Evolutionary conservation across 2,113 vertebrate species (phyloP).

Genomic region (Otis tarda): DNA sequence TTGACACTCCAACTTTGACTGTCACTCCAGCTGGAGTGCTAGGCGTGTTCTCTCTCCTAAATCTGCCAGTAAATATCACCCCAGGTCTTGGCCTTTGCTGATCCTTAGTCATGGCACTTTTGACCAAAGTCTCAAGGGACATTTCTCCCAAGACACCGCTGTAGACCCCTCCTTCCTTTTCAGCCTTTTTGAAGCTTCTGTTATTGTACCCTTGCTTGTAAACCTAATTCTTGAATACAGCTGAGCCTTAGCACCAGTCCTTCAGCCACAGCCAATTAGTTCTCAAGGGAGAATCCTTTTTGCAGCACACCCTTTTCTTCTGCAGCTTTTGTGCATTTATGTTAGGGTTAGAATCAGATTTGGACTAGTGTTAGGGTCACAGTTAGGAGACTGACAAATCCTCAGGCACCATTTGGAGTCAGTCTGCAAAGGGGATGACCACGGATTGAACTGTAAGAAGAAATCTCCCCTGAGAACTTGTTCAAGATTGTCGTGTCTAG

Average conservation of each 20-base stretch:
- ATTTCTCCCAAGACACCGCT: neutral
- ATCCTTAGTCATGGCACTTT: neutral
- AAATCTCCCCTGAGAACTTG: neutral
- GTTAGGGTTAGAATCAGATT: neutral
- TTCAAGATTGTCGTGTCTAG: neutral
- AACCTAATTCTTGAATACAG: neutral
- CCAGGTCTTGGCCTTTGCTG: neutral
- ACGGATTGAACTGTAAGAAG: neutral
- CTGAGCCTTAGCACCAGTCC: neutral
- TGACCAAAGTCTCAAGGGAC: neutral
- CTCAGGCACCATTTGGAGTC: neutral
- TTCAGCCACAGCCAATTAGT: neutral
- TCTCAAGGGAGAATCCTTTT: neutral
- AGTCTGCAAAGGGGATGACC: neutral
- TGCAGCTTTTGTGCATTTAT: neutral
- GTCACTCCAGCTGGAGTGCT: neutral
- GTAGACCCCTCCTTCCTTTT: neutral
- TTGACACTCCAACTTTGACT: neutral
- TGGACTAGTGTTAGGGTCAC: neutral
- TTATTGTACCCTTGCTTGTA: neutral
- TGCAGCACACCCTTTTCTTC: neutral
- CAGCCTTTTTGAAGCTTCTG: neutral
- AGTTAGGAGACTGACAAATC: neutral
- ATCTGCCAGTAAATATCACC: neutral
- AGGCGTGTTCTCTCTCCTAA: neutral